A percentile compares a stretch with the other conserved stretches of the same genome.
phyloP scores from a whole-genome alignment of 2,113 vertebrate species.

The Pyxicephalus adspersus region DNA sequence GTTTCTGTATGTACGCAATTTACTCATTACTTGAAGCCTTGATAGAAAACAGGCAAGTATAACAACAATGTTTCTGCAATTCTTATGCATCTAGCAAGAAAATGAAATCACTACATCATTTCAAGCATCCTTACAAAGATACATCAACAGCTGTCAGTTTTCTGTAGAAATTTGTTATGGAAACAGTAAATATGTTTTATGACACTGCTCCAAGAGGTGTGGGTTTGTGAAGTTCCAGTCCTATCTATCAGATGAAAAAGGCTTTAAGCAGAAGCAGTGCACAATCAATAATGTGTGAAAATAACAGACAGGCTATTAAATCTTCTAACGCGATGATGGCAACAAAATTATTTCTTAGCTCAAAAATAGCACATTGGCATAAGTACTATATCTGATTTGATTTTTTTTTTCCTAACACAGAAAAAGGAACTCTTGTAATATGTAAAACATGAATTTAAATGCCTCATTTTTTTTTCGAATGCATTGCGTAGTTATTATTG shows the following conservation, averaged over 20 bases:
- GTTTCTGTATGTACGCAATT: slow-evolving; percentile 38
- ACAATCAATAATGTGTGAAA: not conserved
- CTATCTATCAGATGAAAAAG: not conserved
- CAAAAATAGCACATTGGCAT: not conserved
- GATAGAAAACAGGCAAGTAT: slow-evolving; percentile 6
- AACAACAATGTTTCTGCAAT: not conserved
- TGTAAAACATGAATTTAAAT: too few species aligned
- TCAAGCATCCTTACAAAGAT: not conserved
- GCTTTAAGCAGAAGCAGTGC: not conserved
- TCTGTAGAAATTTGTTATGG: not conserved
- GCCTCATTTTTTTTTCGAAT: too few species aligned
- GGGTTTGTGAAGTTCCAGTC: not conserved
- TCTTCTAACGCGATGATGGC: not conserved
- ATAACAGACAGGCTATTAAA: not conserved
- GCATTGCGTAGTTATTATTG: too few species aligned
- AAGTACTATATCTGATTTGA: not conserved
- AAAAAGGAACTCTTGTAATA: too few species aligned
- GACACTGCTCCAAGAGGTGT: slow-evolving; percentile 1
- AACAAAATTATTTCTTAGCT: not conserved
- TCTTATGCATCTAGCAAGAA: slow-evolving; percentile 34
- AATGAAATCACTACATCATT: slow-evolving; percentile 37
- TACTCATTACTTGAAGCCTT: slow-evolving; percentile 25
- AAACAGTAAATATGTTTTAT: slow-evolving; percentile 37
- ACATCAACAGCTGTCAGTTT: slow-evolving; percentile 35
- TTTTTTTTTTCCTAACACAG: too few species aligned